phyloP scores from a whole-genome alignment of 2,113 vertebrate genomes.

The Platichthys flesus region DNA sequence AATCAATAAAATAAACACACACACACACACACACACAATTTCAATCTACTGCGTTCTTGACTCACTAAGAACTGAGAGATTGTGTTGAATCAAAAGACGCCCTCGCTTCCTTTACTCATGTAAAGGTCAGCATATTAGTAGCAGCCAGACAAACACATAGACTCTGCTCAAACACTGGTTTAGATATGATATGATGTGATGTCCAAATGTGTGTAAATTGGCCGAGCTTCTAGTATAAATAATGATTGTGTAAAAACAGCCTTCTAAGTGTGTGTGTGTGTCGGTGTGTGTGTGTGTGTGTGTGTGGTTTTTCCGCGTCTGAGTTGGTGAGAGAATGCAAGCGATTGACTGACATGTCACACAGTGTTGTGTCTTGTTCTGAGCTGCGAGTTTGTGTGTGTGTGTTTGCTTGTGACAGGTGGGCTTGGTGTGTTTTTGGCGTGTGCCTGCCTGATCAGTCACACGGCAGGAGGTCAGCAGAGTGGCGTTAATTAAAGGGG shows the following conservation, averaged over 20 bases:
- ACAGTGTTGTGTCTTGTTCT: not conserved
- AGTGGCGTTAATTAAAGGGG: slow-evolving; percentile 79
- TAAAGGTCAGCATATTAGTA: slow-evolving; percentile 36
- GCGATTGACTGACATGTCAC: not conserved
- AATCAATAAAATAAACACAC: slow-evolving; percentile 70
- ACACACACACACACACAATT: slow-evolving; percentile 34
- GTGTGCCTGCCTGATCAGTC: slow-evolving; percentile 7
- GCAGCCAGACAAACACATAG: slow-evolving; percentile 22
- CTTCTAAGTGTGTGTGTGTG: not conserved
- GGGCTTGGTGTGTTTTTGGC: not conserved
- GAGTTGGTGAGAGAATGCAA: not conserved
- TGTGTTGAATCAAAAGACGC: slow-evolving; percentile 43
- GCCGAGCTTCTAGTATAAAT: not conserved
- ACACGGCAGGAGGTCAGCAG: slow-evolving; percentile 50
- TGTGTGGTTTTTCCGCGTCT: not conserved
- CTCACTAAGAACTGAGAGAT: slow-evolving; percentile 42
- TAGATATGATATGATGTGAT: slow-evolving; percentile 13
- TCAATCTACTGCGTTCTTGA: slow-evolving; percentile 56
- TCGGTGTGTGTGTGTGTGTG: too few relatives aligned
- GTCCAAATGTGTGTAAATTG: not conserved
- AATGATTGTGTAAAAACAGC: not conserved
- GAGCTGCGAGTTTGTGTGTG: slow-evolving; percentile 10
- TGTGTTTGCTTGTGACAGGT: slow-evolving; percentile 24
- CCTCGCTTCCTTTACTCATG: slow-evolving; percentile 22
- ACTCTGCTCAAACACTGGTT: slow-evolving; percentile 20